Percentiles rank a stretch among this genome's conserved stretches.
Evolutionary conservation across 2,113 vertebrate species (phyloP).

Genomic region (Willisornis vidua): DNA sequence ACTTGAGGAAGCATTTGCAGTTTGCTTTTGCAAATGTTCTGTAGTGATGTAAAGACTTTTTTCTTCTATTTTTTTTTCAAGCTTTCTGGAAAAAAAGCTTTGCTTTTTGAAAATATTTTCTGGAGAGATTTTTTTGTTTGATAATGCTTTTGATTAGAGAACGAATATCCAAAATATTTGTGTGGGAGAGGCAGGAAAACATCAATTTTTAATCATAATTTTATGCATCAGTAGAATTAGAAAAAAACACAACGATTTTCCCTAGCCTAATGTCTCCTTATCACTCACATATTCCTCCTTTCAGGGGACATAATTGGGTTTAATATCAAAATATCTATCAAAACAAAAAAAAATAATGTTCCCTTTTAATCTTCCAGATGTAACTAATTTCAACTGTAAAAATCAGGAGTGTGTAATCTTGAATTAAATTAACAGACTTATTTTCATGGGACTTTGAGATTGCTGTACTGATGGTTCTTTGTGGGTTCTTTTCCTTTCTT

Average conservation of each 20-base stretch:
- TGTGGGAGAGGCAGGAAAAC: neutral
- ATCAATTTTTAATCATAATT: neutral
- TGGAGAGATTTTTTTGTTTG: neutral
- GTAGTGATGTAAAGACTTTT: neutral
- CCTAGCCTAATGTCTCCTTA: neutral
- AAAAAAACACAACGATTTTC: neutral
- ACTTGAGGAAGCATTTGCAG: slow-evolving; percentile 37
- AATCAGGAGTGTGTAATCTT: neutral
- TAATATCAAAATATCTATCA: neutral
- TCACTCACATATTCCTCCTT: neutral
- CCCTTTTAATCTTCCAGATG: neutral
- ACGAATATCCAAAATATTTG: neutral
- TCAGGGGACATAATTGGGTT: neutral
- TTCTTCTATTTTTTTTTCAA: neutral
- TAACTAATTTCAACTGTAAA: neutral
- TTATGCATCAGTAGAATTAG: neutral
- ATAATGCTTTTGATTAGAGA: slow-evolving; percentile 26
- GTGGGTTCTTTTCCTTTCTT: neutral
- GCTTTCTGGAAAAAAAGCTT: neutral
- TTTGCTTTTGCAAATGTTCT: slow-evolving; percentile 20
- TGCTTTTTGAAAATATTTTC: neutral
- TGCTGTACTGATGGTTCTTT: neutral
- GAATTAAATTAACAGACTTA: neutral
- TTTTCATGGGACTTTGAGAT: neutral
- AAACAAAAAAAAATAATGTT: neutral